Base-by-base conservation (phyloP, 2,888 invertebrate genomes). In the Drosophila ustulata region DNA sequence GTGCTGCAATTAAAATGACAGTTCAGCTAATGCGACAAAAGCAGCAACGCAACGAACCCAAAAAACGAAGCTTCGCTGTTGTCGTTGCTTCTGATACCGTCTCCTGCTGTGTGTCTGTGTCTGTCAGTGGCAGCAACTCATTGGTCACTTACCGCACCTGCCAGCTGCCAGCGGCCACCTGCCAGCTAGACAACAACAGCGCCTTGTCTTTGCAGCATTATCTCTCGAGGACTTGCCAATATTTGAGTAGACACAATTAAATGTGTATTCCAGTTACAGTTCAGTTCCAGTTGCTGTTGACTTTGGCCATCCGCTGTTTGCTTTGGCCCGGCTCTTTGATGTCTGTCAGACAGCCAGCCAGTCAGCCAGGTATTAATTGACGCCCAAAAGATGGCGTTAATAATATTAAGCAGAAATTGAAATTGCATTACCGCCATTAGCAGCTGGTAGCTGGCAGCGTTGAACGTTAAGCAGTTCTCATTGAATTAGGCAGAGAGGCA, bases 391-490 rank as follows among this genome's bases (percentile, higher is more conserved):
- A 26, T 55, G 63, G 45, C 49, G 58, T 37, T 71, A 86, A 84
- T 82, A 74, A 51, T 45, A 84, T 87, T 79, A 84, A 53, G 63
- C 50, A 39, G 57, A 68, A 85, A 88, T 85, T 82, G 68, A 78
- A 88, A 83, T 88, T 78, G 66, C 86, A 83, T 83, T 83, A 88
- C 51, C 43, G 66, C 71, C 86, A 85, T 80, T 85, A 80, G 74
- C 64, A 71, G 69, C 70, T 58, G 66, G 62, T 47, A 25, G 13
- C 30, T 13, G 30, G 30, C 34, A 53, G 39, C 23, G 68, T 66
- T 53, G 11, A 37, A n/a, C 37, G 46, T 41, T 71, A 83, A 80
- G 66, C 65, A 71, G 53, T 64, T 55, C 61, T 82, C 68, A 85
- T 83, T 88, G 69, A 75, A 78, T 75, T 75, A 78, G 26, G 34